Base-by-base conservation (phyloP, 2,888 invertebrate genomes). In the Lepidocyrtoides sp. region DNA sequence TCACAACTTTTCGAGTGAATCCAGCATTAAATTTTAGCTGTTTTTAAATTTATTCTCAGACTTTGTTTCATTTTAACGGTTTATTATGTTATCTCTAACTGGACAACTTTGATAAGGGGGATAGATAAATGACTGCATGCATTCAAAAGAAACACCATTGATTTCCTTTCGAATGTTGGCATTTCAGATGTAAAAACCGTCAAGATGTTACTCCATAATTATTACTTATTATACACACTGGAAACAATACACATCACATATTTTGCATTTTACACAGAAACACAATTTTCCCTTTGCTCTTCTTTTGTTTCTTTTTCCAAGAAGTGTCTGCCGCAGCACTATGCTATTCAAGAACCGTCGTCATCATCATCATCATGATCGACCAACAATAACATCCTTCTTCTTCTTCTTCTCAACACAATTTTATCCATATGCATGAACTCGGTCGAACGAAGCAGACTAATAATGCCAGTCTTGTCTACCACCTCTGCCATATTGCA, bases 351-450 rank as follows among this genome's bases (percentile, higher is more conserved):
- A 17, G 23, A 12, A 41, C 81, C 57, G 14, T 8, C 57, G 17
- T 36, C 60, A 81, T 2, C 51, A 77, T 51, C 48, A 75, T 17
- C 77, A 36, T 12, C 77, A 51, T 51, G 12, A 36, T 36, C 36
- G 7, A 36, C 36, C 36, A 36, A 36, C 36, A 36, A 32, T 72
- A 48, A 48, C 26, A 72, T 41, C 5, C 26, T 72, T 3, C 41
- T 20, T 36, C 26, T 54, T 29, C 7, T 63, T 29, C 44, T 26
- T 32, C 41, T 54, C 36, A 72, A 83, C 66, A 72, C 23, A 79
- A 57, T 81, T 81, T 82, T 89, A 90, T 90, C 29, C 90, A 90
- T 90, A 90, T 90, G 90, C 84, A 90, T 90, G 87, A 87, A 79
- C 48, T 17, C 36, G 32, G 5, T 41, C 75, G 48, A 57, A 77